Base-by-base conservation (phyloP, 2,888 invertebrate species). In the Mellilla xanthometata region DNA sequence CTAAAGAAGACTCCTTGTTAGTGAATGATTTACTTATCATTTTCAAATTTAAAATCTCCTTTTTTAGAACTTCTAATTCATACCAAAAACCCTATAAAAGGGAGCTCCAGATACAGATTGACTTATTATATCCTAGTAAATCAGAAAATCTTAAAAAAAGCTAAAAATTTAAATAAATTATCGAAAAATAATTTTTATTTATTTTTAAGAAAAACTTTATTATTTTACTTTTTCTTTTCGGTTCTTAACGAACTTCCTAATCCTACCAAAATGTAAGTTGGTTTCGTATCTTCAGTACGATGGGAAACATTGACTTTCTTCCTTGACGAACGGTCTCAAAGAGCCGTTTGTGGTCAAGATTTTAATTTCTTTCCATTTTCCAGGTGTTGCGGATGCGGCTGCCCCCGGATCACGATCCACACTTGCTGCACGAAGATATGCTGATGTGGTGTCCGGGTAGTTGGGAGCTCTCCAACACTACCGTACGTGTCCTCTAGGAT, bases 391-490 rank as follows among this genome's bases (percentile, higher is more conserved):
- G 68, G 68, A 26, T 61, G 65, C 29, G 63, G 78, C 56, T 76
- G 77, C 54, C 78, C 77, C 1, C 57, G 49, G 30, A 77, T 78
- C 42, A 77, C 75, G 9, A 78, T 80, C 49, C 72, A 77, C 62
- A 77, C 77, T 22, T 76, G 79, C 59, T 79, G 77, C 56, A 79
- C 78, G 38, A 79, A 79, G 74, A 79, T 78, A 47, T 79, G 79
- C 58, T 48, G 23, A 48, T 36, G n/a, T 24, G 7, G 2, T 3
- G n/a, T 24, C 24, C 24, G n/a, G 24, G n/a, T 24, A 24, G 24
- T 6, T 19, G 15, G 12, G 23, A 7, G 23, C 12, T 5, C 2
- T 2, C 24, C 33, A 9, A 2, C 24, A 8, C 2, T 10, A 1
- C 15, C 15, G 15, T 19, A 5, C 15, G 2, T 19, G 15, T 1